Evolutionary conservation across 2,888 invertebrate genomes (phyloP), one percentile per base, ranked within the genome.

Genomic region (Amiota mariae): DNA sequence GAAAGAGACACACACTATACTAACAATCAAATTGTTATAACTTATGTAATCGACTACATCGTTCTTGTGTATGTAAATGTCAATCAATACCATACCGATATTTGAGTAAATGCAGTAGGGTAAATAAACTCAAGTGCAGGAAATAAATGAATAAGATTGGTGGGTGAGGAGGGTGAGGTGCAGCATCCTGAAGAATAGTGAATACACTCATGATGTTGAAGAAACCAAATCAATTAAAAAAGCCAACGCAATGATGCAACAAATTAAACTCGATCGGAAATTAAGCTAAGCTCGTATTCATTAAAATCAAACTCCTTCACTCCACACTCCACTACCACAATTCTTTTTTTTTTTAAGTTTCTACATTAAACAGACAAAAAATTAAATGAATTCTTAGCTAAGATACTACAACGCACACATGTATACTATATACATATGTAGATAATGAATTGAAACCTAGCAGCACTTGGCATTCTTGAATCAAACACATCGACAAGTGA

Each of bases 171-270:
- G 36, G 2, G 36, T 36, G 36, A 36, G 36, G 36, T 36, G 36
- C 36, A 36, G 36, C 36, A 36, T 6, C 6, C 36, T 36, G 36
- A 36, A 6, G 8, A 36, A 36, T 36, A 6, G 6, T 36, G 6
- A 6, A 36, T 2, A 36, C 36, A 36, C 36, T 13, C 54, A 13
- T 54, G 13, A 54, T 54, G 54, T 54, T 13, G 54, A 54, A 54
- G 54, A 15, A 36, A 36, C 36, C 54, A 15, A 81, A 82, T 82
- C 82, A 82, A 82, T 82, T 82, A 80, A 75, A 36, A 36, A 63
- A 70, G 72, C 75, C 80, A 77, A 76, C 76, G 80, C 82, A 82
- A 81, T 82, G 84, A 83, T 82, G 82, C 82, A 83, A 82, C 80
- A 82, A 82, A 82, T 82, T 82, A 80, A 81, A 78, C 77, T 59